Percentiles rank a stretch among this genome's conserved stretches.
Evolutionary conservation across 2,888 invertebrate species (phyloP).

Genomic region (Reticulitermes lucifugus): DNA sequence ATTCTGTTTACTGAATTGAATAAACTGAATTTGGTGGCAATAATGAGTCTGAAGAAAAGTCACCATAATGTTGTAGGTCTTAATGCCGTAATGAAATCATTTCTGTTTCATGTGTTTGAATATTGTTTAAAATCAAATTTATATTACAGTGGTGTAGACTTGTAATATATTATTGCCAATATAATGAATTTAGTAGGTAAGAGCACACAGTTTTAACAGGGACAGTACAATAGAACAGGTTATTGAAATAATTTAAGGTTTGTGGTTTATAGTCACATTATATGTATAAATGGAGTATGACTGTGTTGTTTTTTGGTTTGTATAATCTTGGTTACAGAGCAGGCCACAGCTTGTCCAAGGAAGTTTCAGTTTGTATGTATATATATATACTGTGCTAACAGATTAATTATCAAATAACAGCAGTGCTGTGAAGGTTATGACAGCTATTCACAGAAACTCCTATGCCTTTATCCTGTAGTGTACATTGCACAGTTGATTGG

Average conservation of each 20-base stretch:
- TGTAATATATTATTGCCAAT: background rate
- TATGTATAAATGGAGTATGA: background rate
- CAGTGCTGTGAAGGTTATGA: background rate
- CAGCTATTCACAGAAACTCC: background rate
- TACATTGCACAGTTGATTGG: too few relatives aligned
- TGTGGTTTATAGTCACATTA: background rate
- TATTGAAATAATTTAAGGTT: background rate
- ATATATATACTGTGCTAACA: background rate
- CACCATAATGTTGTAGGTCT: background rate
- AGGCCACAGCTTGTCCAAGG: background rate
- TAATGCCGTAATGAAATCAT: background rate
- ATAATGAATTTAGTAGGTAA: background rate
- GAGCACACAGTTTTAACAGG: background rate
- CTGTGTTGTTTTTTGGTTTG: background rate
- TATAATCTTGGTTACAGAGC: background rate
- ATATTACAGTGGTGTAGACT: background rate
- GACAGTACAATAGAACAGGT: background rate
- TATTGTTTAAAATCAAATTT: background rate
- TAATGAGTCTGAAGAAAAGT: background rate
- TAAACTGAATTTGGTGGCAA: background rate
- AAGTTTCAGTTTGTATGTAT: background rate
- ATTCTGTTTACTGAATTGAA: background rate
- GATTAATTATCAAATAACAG: background rate
- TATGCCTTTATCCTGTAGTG: background rate
- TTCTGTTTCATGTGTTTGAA: background rate